phyloP scores from a whole-genome alignment of 2,113 vertebrate genomes.

The Marmota flaviventris region DNA sequence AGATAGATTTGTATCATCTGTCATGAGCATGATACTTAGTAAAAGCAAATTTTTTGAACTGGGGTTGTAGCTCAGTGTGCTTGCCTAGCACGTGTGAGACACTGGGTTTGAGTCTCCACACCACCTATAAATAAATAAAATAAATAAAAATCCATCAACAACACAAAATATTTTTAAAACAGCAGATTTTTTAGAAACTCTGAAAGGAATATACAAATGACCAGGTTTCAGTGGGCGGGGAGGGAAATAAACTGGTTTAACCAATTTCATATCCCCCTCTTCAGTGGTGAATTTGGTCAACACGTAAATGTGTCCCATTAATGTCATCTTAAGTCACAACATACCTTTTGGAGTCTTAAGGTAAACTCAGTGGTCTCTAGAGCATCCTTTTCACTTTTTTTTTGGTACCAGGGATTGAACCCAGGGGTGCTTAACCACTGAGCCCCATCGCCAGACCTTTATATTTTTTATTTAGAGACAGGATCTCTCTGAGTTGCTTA shows the following conservation, averaged over 20 bases:
- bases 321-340: not conserved
- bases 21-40: not conserved
- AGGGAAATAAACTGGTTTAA: not conserved
- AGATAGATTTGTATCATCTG: not conserved
- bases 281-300: not conserved
- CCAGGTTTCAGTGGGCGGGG: not conserved
- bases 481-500: too few relatives aligned
- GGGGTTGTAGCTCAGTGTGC: too few relatives aligned
- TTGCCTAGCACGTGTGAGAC: too few relatives aligned
- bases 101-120: too few relatives aligned
- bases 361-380: not conserved
- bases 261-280: not conserved
- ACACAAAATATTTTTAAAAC: too few relatives aligned
- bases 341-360: not conserved
- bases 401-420: too few relatives aligned
- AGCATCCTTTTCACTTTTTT: not conserved
- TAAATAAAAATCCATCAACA: too few relatives aligned
- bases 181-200: not conserved
- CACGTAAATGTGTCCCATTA: not conserved
- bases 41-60: not conserved
- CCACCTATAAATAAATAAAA: too few relatives aligned
- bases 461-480: too few relatives aligned
- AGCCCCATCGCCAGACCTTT: too few relatives aligned
- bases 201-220: not conserved
- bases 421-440: too few relatives aligned